A percentile compares a stretch with the other conserved stretches of the same genome.
These are phyloP conservation scores for Chymomyza procnemis DNA, from an alignment of 2,888 invertebrate genomes.

Conservation along the genomic window DNA sequence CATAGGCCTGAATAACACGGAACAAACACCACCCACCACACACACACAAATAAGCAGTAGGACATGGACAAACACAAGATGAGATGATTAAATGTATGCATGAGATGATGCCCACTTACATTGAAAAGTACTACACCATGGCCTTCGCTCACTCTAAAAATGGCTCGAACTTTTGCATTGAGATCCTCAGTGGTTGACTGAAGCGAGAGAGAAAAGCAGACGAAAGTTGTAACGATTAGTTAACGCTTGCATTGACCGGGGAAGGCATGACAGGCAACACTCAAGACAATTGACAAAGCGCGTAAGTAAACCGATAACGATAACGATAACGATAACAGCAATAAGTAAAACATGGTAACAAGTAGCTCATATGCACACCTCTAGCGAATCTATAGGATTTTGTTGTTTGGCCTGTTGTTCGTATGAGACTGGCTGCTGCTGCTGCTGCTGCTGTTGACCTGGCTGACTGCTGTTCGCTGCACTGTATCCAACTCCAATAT, in stretches of 20 bases:
- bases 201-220: conserved; percentile 35
- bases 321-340: conserved; percentile 13
- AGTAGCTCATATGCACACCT: conserved; percentile 36
- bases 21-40: conserved; percentile 20
- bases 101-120: conserved; percentile 61
- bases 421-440: neutral
- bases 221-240: conserved; percentile 39
- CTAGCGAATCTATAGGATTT: conserved; percentile 18
- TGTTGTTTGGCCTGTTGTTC: conserved; percentile 15
- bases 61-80: conserved; percentile 32
- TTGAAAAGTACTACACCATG: conserved; percentile 51
- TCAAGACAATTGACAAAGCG: neutral
- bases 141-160: conserved; percentile 47
- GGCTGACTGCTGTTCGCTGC: conserved; percentile 13
- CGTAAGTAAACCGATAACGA: neutral
- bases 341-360: conserved; percentile 1
- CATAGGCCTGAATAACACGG: neutral
- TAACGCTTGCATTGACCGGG: conserved; percentile 21
- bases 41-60: conserved; percentile 27
- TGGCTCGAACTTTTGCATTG: conserved; percentile 39
- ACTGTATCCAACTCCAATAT: conserved; percentile 29
- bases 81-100: conserved; percentile 7
- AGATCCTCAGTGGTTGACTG: conserved; percentile 43
- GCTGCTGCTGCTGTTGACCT: conserved; percentile 4
- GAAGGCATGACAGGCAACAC: neutral